Conservation (phyloP, 2,113 vertebrate genomes). For the Phycodurus eques region DNA sequence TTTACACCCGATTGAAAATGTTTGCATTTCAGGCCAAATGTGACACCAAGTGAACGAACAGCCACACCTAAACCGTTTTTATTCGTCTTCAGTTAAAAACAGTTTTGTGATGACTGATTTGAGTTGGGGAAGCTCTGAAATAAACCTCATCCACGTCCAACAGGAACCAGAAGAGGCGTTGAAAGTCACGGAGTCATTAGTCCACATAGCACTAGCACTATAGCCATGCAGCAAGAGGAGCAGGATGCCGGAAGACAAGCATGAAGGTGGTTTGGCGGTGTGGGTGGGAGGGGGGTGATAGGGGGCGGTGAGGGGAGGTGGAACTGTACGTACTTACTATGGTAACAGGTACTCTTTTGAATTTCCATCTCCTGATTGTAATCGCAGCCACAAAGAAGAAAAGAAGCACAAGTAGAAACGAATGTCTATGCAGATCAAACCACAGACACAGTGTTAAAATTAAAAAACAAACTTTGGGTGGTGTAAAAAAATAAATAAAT, state of each 20-base stretch:
- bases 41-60: neutral
- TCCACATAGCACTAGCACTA: constrained; percentile 61
- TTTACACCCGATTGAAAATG: no score
- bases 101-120: neutral
- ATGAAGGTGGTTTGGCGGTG: constrained; percentile 60
- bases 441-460: constrained; percentile 84
- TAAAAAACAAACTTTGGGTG: constrained; percentile 42
- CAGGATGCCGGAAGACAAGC: constrained; percentile 54
- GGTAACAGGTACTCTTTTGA: constrained; percentile 99
- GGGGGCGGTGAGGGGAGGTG: constrained; percentile 68
- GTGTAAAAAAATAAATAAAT: no score
- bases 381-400: constrained; percentile 96
- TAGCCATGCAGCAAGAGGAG: constrained; percentile 75
- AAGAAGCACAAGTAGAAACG: constrained; percentile 99
- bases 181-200: constrained; percentile 32
- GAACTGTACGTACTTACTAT: constrained; percentile 98
- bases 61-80: neutral
- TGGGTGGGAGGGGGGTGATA: constrained; percentile 34
- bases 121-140: constrained; percentile 53
- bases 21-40: no score
- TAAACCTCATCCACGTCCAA: constrained; percentile 52
- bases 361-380: constrained; percentile 97
- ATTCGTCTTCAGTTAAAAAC: neutral
- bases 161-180: constrained; percentile 25
- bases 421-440: constrained; percentile 93